Percentiles rank a stretch among this genome's conserved stretches.
Evolutionary conservation across 2,797 vertebrate species (phyloP).

Genomic region (Protosalanx chinensis): DNA sequence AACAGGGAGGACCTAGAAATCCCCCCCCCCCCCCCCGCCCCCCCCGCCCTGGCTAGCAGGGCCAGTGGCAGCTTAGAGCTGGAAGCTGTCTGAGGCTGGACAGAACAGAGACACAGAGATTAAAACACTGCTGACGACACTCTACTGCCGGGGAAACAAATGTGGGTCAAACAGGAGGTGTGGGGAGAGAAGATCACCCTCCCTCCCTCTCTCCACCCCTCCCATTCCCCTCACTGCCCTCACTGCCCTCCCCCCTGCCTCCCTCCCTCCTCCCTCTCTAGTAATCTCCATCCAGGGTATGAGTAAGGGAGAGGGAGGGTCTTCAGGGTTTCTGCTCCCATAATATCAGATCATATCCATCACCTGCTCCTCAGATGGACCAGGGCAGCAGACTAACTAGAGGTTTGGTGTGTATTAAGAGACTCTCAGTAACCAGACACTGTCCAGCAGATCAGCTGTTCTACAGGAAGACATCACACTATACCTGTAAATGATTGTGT

Average conservation of each 20-base stretch:
- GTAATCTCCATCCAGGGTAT: neutral
- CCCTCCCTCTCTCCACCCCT: neutral
- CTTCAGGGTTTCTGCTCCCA: too few species aligned
- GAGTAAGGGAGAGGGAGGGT: neutral
- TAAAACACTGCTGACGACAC: slow-evolving; percentile 17
- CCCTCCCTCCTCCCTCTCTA: too few species aligned
- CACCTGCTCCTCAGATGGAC: too few species aligned
- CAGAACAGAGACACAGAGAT: slow-evolving; percentile 50
- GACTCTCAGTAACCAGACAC: too few species aligned
- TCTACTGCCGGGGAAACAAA: slow-evolving; percentile 29
- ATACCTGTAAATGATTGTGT: neutral
- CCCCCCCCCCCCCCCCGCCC: too few species aligned
- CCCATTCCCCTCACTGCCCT: neutral
- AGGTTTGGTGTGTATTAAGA: too few species aligned
- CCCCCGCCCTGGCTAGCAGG: neutral
- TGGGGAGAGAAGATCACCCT: slow-evolving; percentile 53
- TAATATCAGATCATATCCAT: too few species aligned
- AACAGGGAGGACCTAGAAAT: neutral
- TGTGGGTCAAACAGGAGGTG: slow-evolving; percentile 74
- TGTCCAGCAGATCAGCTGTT: neutral
- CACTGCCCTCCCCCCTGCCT: neutral
- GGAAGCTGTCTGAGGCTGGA: slow-evolving; percentile 37
- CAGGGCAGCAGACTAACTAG: too few species aligned
- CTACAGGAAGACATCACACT: neutral
- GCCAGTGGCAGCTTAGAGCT: slow-evolving; percentile 25